Evolutionary conservation across 2,888 invertebrate species (phyloP).

Genomic region (Autographa gamma): DNA sequence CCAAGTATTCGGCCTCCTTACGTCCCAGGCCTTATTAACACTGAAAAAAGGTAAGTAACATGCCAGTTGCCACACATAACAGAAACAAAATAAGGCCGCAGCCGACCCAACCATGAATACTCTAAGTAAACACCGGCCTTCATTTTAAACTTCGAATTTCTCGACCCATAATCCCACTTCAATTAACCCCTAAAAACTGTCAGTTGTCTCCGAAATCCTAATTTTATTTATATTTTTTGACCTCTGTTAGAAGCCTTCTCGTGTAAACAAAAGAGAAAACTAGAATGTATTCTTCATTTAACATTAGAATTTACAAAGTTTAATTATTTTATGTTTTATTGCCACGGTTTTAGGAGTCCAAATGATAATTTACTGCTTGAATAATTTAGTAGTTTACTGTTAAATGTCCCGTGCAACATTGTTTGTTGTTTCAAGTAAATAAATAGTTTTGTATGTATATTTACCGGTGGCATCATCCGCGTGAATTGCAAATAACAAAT

Average conservation of each 20-base stretch:
- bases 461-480: neutral
- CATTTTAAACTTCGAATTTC: conserved; percentile 47
- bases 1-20: conserved; percentile 46
- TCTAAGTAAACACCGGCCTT: conserved; percentile 35
- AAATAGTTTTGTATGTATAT: neutral
- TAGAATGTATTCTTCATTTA: conserved; percentile 38
- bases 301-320: conserved; percentile 42
- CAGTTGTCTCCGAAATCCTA: conserved; percentile 48
- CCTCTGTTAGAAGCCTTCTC: conserved; percentile 55
- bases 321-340: conserved; percentile 48
- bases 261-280: conserved; percentile 46
- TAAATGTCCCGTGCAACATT: conserved; percentile 4
- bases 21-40: conserved; percentile 43
- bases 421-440: conserved; percentile 4
- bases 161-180: conserved; percentile 37
- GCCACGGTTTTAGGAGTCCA: conserved; percentile 40
- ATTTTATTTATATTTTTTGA: conserved; percentile 55
- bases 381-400: conserved; percentile 4
- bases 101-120: conserved; percentile 31
- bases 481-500: neutral
- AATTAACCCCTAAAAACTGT: conserved; percentile 56
- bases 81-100: conserved; percentile 51
- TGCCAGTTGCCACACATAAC: conserved; percentile 22
- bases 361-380: conserved; percentile 25
- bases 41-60: conserved; percentile 30